These are phyloP conservation scores for Cryptus armator DNA, from an alignment of 2,888 invertebrate species.

Conservation along the genomic window DNA sequence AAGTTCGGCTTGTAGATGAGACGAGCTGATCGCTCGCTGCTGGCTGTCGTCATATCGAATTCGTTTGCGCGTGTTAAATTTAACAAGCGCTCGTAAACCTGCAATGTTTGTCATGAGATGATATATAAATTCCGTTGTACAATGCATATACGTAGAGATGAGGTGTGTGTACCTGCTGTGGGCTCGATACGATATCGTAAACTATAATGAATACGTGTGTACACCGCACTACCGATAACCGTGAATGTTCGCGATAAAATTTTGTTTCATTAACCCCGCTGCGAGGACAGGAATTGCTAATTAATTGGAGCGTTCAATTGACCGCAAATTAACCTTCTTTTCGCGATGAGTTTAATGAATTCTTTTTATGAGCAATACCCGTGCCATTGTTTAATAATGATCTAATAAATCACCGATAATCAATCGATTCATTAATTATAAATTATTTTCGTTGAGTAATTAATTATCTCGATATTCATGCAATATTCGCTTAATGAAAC, in stretches of 20 bases:
- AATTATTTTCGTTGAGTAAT: too few species aligned
- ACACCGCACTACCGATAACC: neutral
- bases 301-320: conserved; percentile 1
- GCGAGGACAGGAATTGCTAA: neutral
- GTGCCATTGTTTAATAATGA: too few species aligned
- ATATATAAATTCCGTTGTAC: conserved; percentile 11
- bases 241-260: neutral
- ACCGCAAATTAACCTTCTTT: too few species aligned
- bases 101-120: conserved; percentile 37
- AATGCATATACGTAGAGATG: conserved; percentile 8
- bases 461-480: too few species aligned
- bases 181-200: conserved; percentile 23
- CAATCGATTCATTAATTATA: too few species aligned
- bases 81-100: conserved; percentile 49
- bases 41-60: conserved; percentile 24
- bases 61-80: conserved; percentile 26
- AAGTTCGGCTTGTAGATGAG: conserved; percentile 36
- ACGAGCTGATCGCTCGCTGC: neutral
- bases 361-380: neutral
- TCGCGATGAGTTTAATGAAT: neutral
- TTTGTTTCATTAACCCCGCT: conserved; percentile 2
- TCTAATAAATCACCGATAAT: too few species aligned
- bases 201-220: neutral
- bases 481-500: too few species aligned
- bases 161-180: conserved; percentile 21